Percentiles rank a stretch among this genome's conserved stretches.
Evolutionary conservation across 2,888 invertebrate species (phyloP).

Genomic region (Sclerodermus sp.): DNA sequence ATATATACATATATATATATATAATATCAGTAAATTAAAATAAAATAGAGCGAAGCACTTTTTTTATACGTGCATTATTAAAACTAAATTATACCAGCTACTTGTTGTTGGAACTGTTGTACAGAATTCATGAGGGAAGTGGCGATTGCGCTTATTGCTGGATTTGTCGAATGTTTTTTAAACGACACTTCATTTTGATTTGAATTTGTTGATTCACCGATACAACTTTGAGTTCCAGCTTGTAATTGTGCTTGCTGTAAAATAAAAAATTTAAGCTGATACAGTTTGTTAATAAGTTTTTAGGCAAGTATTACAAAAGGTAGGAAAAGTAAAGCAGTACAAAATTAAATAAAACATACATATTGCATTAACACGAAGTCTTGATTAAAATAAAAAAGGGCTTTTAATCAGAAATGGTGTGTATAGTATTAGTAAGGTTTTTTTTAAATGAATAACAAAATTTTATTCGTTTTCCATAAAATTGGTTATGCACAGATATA

Average conservation of each 20-base stretch:
- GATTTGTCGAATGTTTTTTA: constrained; percentile 63
- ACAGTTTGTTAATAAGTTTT: no score
- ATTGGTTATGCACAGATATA: neutral
- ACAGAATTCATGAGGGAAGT: constrained; percentile 81
- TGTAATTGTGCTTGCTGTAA: constrained; percentile 63
- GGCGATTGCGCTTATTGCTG: constrained; percentile 76
- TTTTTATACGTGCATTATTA: neutral
- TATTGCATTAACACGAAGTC: no score
- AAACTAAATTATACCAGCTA: constrained; percentile 55
- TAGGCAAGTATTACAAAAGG: no score
- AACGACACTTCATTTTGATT: constrained; percentile 61
- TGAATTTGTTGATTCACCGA: constrained; percentile 41
- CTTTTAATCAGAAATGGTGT: no score
- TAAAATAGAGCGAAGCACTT: constrained; percentile 3
- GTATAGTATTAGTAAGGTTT: no score
- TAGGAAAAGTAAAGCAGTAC: no score
- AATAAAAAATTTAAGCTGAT: neutral
- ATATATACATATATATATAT: neutral
- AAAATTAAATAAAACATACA: no score
- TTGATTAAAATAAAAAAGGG: no score
- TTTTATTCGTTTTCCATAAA: no score
- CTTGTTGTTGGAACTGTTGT: constrained; percentile 76
- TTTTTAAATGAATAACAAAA: no score
- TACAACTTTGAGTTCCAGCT: constrained; percentile 66
- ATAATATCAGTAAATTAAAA: neutral